These are phyloP conservation scores for Argya squamiceps DNA, from an alignment of 2,797 vertebrate species.

Conservation along the genomic window DNA sequence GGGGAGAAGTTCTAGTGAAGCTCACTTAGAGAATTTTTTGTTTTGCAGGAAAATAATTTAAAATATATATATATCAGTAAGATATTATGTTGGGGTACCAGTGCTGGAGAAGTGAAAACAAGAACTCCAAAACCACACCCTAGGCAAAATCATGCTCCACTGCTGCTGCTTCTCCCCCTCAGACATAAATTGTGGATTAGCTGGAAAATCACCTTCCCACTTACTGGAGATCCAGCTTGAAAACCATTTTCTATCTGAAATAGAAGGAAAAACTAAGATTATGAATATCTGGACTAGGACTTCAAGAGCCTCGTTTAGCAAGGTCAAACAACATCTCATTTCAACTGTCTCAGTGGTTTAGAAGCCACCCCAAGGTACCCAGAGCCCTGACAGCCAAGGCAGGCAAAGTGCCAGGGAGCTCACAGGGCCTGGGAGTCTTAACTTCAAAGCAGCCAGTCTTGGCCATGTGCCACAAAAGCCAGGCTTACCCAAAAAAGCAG, in stretches of 20 bases:
- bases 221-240: neutral
- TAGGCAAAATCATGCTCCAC: neutral
- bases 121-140: neutral
- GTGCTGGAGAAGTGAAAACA: neutral
- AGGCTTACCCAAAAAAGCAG: neutral
- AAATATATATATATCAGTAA: neutral
- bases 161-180: neutral
- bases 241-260: neutral
- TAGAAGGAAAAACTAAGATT: neutral
- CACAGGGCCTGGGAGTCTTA: neutral
- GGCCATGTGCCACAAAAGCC: neutral
- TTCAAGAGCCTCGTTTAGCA: neutral
- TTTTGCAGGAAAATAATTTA: neutral
- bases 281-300: neutral
- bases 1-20: neutral
- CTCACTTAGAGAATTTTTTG: neutral
- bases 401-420: neutral
- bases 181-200: neutral
- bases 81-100: neutral
- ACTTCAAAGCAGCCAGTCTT: conserved; percentile 10
- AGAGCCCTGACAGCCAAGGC: neutral
- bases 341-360: neutral
- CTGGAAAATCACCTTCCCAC: neutral
- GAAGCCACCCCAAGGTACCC: neutral
- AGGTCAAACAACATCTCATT: accelerated